Percentiles rank a stretch among this genome's conserved stretches.
Evolutionary conservation across 2,888 invertebrate species (phyloP).

Genomic region (Encarsia formosa): DNA sequence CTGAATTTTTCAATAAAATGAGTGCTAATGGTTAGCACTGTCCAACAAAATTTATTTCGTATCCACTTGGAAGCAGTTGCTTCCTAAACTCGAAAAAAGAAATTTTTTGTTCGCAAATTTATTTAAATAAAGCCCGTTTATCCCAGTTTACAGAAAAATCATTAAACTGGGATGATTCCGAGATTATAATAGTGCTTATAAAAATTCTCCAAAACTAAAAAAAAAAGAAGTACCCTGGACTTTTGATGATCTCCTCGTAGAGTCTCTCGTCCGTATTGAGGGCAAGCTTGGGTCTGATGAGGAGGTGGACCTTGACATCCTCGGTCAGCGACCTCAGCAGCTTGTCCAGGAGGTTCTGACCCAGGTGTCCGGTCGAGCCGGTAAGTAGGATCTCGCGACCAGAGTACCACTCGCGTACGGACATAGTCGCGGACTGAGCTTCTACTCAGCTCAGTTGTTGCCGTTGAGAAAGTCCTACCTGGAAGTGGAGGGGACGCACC

Average conservation of each 20-base stretch:
- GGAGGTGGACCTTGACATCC: constrained; percentile 31
- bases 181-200: no score
- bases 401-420: constrained; percentile 42
- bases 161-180: no score
- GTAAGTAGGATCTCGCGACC: constrained; percentile 41
- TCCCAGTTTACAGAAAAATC: no score
- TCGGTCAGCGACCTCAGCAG: constrained; percentile 39
- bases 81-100: no score
- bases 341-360: constrained; percentile 40
- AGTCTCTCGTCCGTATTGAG: constrained; percentile 35
- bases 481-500: background rate
- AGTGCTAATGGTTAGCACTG: no score
- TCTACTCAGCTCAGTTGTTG: background rate
- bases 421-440: constrained; percentile 37
- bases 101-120: no score
- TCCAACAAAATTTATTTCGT: no score
- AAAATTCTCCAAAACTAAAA: no score
- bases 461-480: background rate
- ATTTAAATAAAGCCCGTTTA: no score
- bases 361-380: constrained; percentile 43
- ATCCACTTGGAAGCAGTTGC: no score
- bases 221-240: constrained; percentile 43
- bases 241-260: constrained; percentile 34
- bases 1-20: no score
- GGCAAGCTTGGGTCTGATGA: constrained; percentile 34